Evolutionary conservation across 1,140 invertebrate genomes (phyloP).

Genomic region (Cyclargus thomasi): DNA sequence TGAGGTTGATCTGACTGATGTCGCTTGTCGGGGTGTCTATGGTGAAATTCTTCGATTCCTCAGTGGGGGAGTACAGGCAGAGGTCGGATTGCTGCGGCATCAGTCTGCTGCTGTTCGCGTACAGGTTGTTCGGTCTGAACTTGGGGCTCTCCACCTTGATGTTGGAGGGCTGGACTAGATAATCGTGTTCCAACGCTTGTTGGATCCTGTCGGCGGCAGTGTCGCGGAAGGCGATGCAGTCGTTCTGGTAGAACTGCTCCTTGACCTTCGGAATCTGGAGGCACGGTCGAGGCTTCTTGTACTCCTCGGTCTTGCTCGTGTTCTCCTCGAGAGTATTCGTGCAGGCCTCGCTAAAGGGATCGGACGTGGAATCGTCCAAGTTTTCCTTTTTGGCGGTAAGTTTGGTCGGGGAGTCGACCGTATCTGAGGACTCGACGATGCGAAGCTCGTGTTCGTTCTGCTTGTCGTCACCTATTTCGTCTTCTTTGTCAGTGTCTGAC

Average conservation of each 20-base stretch:
- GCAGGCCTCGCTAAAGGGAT: conserved; percentile 71
- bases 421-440: conserved; percentile 57
- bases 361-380: conserved; percentile 33
- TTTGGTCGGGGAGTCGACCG: conserved; percentile 48
- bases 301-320: conserved; percentile 34
- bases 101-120: conserved; percentile 64
- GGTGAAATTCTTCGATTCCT: conserved; percentile 63
- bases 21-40: conserved; percentile 67
- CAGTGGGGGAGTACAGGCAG: conserved; percentile 64
- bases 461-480: conserved; percentile 47
- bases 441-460: conserved; percentile 40
- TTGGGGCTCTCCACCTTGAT: conserved; percentile 74
- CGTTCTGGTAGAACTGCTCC: conserved; percentile 68
- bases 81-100: conserved; percentile 60
- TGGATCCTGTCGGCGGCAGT: conserved; percentile 59
- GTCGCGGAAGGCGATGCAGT: conserved; percentile 44
- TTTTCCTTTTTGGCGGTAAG: conserved; percentile 23
- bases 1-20: conserved; percentile 67
- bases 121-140: conserved; percentile 66
- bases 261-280: conserved; percentile 57
- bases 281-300: conserved; percentile 47
- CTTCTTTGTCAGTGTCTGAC: conserved; percentile 74
- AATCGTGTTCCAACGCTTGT: conserved; percentile 74
- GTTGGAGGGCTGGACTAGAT: conserved; percentile 77
- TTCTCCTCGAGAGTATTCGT: conserved; percentile 66